A percentile compares a stretch with the other conserved stretches of the same genome.
phyloP scores from a whole-genome alignment of 2,113 vertebrate genomes.

The Neoarius graeffei region DNA sequence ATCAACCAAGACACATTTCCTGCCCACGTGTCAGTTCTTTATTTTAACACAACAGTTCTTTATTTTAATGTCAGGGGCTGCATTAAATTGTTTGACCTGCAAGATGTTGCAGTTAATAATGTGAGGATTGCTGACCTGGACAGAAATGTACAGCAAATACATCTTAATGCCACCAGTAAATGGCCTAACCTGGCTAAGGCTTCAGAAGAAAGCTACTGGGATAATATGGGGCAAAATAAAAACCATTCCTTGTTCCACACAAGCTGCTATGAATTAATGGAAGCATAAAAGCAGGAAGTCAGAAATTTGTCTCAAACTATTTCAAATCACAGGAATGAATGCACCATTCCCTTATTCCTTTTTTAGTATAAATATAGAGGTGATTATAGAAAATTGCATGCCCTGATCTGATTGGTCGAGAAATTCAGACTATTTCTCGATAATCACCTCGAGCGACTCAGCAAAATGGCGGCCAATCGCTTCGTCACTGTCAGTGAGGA shows the following conservation, averaged over 20 bases:
- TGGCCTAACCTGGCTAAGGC: background rate
- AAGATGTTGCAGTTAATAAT: background rate
- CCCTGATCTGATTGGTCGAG: too few species aligned
- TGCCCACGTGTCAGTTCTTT: background rate
- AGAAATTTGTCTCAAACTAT: background rate
- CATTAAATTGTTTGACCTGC: background rate
- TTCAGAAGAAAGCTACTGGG: background rate
- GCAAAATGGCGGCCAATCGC: too few species aligned
- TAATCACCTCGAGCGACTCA: too few species aligned
- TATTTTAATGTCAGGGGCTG: background rate
- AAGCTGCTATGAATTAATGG: background rate
- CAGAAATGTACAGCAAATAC: background rate
- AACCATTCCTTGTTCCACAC: background rate
- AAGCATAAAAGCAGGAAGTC: background rate
- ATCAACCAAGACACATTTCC: background rate
- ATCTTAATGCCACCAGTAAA: background rate
- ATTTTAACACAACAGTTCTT: background rate
- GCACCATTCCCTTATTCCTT: background rate
- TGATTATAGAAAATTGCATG: too few species aligned
- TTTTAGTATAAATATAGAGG: too few species aligned
- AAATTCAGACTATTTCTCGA: too few species aligned
- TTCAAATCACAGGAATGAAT: background rate
- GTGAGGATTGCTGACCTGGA: background rate
- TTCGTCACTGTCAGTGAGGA: too few species aligned
- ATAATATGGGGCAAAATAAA: background rate